These are phyloP conservation scores for Cephalopholis sonnerati DNA, from an alignment of 2,113 vertebrate genomes.

Conservation along the genomic window DNA sequence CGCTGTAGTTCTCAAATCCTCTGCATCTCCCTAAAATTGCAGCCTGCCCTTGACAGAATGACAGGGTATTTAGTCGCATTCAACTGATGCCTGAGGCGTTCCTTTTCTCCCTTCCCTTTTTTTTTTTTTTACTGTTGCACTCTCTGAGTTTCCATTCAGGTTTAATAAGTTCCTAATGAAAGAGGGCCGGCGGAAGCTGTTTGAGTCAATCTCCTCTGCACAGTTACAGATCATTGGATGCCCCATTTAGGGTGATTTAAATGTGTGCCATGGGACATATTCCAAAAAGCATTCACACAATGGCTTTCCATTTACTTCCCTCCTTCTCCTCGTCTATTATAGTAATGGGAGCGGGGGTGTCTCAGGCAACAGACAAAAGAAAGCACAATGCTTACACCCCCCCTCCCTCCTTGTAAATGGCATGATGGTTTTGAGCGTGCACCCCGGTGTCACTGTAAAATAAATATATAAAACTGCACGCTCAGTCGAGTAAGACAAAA, in stretches of 20 bases:
- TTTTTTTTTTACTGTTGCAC: neutral
- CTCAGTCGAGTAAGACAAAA: constrained; percentile 28
- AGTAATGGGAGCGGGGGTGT: constrained; percentile 48
- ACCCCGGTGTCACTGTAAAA: constrained; percentile 36
- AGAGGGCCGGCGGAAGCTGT: constrained; percentile 50
- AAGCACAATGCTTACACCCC: constrained; percentile 16
- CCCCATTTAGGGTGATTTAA: constrained; percentile 65
- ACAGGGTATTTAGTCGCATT: constrained; percentile 60
- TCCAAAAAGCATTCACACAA: constrained; percentile 55
- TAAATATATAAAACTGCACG: constrained; percentile 32
- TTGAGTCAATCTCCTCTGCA: constrained; percentile 52
- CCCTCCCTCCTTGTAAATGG: neutral
- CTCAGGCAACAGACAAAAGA: constrained; percentile 44
- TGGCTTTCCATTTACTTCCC: constrained; percentile 58
- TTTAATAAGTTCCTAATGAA: constrained; percentile 76
- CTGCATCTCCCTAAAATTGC: constrained; percentile 41
- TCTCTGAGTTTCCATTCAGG: constrained; percentile 60
- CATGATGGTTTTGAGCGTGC: constrained; percentile 38
- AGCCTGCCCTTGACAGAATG: constrained; percentile 60
- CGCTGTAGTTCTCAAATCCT: constrained; percentile 26
- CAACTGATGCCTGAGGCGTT: constrained; percentile 35
- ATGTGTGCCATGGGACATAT: constrained; percentile 61
- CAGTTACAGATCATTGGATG: constrained; percentile 74
- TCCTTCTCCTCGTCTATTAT: constrained; percentile 39
- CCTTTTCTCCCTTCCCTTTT: neutral